Evolutionary conservation across 2,797 vertebrate species (phyloP), one percentile per base, ranked within the genome.

Genomic region (Myiotriccus ornatus): DNA sequence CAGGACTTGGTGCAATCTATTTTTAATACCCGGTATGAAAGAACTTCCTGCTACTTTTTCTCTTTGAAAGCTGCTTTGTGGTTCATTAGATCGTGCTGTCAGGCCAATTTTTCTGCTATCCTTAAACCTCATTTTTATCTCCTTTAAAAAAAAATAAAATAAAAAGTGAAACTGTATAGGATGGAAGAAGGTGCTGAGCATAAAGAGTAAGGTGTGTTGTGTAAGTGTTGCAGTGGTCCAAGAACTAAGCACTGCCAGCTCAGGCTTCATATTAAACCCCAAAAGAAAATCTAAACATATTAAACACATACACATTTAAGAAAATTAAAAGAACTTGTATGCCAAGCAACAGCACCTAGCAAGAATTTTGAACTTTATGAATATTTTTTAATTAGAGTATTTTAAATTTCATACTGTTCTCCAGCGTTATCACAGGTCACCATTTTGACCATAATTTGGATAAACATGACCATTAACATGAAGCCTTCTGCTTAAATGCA

Each of bases 11-110:
- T 79, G 85, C 94, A 90, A 70, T 43, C 95, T 97, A 95, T 96
- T 96, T 96, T 97, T 96, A 96, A 95, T 94, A 91, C 91, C 87
- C 53, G 64, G 74, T 95, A 90, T 73, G 85, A 96, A 85, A 91
- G 82, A 93, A 93, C 93, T 96, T 97, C 95, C 95, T 96, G 95
- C 87, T 91, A 92, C 82, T 95, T 97, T 97, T 96, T 91, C 83
- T 92, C 85, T 86, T 96, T 92, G 87, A 84, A 95, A 79, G 80
- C 94, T 82, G 44, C 52, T 87, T 92, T 91, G 84, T 86, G 77
- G 65, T 79, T 91, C 89, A 63, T 86, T 86, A 65, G 85, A 86
- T 86, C 70, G 43, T 91, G 20, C 65, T 64, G 80, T 87, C 52
- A 69, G 85, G 65, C 63, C 70, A 73, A 53, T 70, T 82, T 89